Evolutionary conservation across 2,113 vertebrate species (phyloP), one percentile per base, ranked within the genome.

Genomic region (Rhinogobius similis): DNA sequence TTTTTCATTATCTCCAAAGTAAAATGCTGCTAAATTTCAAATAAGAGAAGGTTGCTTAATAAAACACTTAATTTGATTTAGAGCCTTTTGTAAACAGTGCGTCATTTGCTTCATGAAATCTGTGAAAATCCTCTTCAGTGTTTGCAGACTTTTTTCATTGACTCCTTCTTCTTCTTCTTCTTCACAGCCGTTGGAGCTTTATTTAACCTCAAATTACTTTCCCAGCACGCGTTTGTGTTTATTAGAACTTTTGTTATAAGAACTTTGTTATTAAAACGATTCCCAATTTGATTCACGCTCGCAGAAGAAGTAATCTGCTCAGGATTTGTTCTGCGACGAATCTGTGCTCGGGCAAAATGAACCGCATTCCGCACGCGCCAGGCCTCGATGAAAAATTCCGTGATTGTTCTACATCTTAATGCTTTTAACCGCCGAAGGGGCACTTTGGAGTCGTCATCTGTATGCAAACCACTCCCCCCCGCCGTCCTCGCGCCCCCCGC

Each of bases 401-500:
- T 10, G 3, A 52, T 39, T 10, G 7, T 4, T 39, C 32, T 39
- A 21, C 8, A 21, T 38, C 18, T 21, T 39, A 14, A 39, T 13
- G n/a, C 59, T 38, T n/a, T 62, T 36, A 62, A 38, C 20, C 59
- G 23, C 29, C 32, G 3, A 21, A 10, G 58, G 18, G 3, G 20
- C 29, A 12, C 20, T 62, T 38, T 59, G 32, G 12, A n/a, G 29
- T 13, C 36, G 6, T 32, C 59, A 62, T 62, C 20, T 56, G 38
- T 41, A 80, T 85, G 56, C 70, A 77, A 73, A 72, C 32, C 50
- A 39, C 62, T 10, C 14, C 58, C 48, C 18, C 3, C 24, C 53
- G 38, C 5, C 58, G 14, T 39, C 44, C 43, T 18, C 44, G 39
- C 46, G 8, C 39, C 53, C 52, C 56, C 69, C 36, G 16, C 43